Conservation (phyloP, 2,888 invertebrate genomes). For the Cheilosia vulpina region DNA sequence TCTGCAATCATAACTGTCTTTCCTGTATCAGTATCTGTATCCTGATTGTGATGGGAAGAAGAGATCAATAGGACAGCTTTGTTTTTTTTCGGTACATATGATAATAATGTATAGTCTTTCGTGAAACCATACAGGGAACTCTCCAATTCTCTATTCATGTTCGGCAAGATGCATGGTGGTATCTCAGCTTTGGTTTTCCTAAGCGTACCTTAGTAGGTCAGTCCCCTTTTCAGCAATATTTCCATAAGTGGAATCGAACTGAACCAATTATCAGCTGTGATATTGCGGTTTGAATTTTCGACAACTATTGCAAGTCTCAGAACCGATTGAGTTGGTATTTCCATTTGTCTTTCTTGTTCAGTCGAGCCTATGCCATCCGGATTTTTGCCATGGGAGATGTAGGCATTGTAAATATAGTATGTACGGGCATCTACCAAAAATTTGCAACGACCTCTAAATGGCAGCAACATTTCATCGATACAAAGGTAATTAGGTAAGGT, state of each 20-base stretch:
- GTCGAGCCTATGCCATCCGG: slow-evolving; percentile 65
- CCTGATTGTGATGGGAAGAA: slow-evolving; percentile 49
- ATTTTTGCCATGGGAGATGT: slow-evolving; percentile 71
- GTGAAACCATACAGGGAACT: slow-evolving; percentile 72
- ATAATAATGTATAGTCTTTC: slow-evolving; percentile 53
- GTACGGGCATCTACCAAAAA: slow-evolving; percentile 59
- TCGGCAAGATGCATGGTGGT: slow-evolving; percentile 61
- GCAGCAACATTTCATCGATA: slow-evolving; percentile 69
- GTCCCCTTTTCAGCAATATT: slow-evolving; percentile 44
- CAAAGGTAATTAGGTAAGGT: too few relatives aligned
- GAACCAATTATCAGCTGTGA: slow-evolving; percentile 70
- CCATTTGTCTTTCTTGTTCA: slow-evolving; percentile 37
- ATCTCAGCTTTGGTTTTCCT: slow-evolving; percentile 63
- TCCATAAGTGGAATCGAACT: slow-evolving; percentile 66
- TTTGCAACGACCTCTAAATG: slow-evolving; percentile 64
- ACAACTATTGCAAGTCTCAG: slow-evolving; percentile 64
- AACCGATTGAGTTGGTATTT: slow-evolving; percentile 66
- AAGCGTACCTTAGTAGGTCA: slow-evolving; percentile 65
- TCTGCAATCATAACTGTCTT: slow-evolving; percentile 66
- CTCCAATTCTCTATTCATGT: slow-evolving; percentile 59
- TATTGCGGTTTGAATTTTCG: slow-evolving; percentile 65
- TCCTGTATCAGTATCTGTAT: slow-evolving; percentile 42
- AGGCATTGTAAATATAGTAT: slow-evolving; percentile 39
- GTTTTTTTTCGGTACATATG: slow-evolving; percentile 40
- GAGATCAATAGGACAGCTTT: slow-evolving; percentile 31